Conservation (phyloP, 2,113 vertebrate genomes). For the Axis porcinus region DNA sequence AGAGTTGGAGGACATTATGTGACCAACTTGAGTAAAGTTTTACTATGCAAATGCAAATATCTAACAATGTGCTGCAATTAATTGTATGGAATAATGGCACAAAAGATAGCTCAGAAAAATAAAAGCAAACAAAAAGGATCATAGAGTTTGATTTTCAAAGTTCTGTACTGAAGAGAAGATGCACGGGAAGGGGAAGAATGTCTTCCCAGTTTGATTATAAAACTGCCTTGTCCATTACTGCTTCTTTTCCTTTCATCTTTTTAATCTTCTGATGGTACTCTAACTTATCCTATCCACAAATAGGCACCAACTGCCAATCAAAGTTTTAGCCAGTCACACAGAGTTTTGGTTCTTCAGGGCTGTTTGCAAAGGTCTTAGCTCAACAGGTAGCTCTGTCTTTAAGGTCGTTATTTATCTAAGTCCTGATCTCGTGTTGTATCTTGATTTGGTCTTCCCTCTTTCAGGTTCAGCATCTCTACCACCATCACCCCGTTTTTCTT, state of each 20-base stretch:
- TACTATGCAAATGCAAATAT: not conserved
- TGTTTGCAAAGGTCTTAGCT: not conserved
- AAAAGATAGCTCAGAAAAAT: constrained; percentile 12
- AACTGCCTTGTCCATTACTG: not conserved
- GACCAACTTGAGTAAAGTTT: not conserved
- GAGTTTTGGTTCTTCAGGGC: not conserved
- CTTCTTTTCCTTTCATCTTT: not conserved
- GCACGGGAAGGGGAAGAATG: not conserved
- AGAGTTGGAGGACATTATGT: constrained; percentile 46
- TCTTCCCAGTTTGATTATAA: not conserved
- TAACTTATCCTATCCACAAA: not conserved
- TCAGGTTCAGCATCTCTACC: not conserved
- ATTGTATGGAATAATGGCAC: not conserved
- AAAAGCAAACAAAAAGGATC: not conserved
- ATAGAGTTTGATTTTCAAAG: not conserved
- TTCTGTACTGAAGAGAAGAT: not conserved
- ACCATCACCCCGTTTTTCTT: not conserved
- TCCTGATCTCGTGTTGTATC: not conserved
- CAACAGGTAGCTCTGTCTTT: not conserved
- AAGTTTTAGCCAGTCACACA: not conserved
- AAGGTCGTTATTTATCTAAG: not conserved
- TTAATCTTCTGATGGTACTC: not conserved
- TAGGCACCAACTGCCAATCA: not conserved
- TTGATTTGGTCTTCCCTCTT: not conserved
- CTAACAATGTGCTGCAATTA: not conserved